Base-by-base conservation (phyloP, 2,888 invertebrate species). In the Dendrolimus pini region DNA sequence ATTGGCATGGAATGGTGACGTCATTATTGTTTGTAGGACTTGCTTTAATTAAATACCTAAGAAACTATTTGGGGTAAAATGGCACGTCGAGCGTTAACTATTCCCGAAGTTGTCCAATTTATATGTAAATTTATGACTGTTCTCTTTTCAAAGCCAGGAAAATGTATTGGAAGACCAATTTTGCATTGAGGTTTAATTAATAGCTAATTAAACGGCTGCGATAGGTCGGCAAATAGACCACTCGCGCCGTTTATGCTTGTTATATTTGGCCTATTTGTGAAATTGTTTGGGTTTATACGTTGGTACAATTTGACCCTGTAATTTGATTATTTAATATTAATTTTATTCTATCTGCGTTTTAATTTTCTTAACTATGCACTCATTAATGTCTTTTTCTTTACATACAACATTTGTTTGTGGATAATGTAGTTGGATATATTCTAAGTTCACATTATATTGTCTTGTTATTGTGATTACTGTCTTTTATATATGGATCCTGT, bases 51-150 rank as follows among this genome's bases (percentile, higher is more conserved):
- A 76, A 80, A 80, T 74, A 69, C 65, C 70, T 71, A 67, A 65
- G 68, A 66, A 82, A 82, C 79, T 82, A 81, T 81, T 76, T 75
- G 59, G 30, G 64, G 65, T 61, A 60, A 71, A 79, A 74, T 74
- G 75, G 71, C 71, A 65, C 67, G 63, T 62, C 61, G 64, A 71
- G 66, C 65, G 60, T 59, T 63, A 78, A 79, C 75, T 77, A 80
- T 74, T 68, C 65, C 61, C 60, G 68, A 77, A 78, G 72, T 79
- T 74, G 61, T 63, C 62, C 67, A 70, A 77, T 80, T 78, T 74
- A 69, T 72, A 80, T 76, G 75, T 68, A 75, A 81, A 83, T 80
- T 77, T 75, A 76, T 74, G 71, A 72, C 62, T 62, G 64, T 61
- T 74, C 62, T 63, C 60, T 64, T 66, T 64, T 58, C 57, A 54